Evolutionary conservation across 2,113 vertebrate species (phyloP), one percentile per base, ranked within the genome.

Genomic region (Oreotrochilus melanogaster): DNA sequence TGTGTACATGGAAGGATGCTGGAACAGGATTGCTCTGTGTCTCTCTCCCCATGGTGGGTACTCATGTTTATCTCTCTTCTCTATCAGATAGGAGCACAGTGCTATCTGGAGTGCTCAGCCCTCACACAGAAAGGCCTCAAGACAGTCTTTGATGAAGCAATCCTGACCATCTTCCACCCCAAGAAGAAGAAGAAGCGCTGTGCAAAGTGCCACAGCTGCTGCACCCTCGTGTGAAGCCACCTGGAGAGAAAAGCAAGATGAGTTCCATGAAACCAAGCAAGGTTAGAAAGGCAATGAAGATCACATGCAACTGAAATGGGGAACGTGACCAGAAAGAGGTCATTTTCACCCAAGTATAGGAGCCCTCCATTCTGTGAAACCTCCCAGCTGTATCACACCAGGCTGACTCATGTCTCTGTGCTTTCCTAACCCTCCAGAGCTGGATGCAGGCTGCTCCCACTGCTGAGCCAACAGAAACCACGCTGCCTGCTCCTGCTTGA

Each of bases 91-190:
- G 99, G 99, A 93, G 99, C 99, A 17, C 98, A 99, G 87, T 99
- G 99, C 95, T 99, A 99, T 53, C 90, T 99, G 95, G 98, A 99
- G 88, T 99, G 99, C 72, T 99, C 99, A 3, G 98, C 99, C 10
- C 97, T 99, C 93, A 99, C 99, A 0, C 99, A 99, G 96, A 99
- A 99, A 95, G 99, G 99, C 72, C 98, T 99, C 67, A 99, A 99
- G 94, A 97, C 98, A 1, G 99, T 99, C 84, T 99, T 99, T 3
- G 99, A 99, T 4, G 99, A 99, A 97, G 99, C 99, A 9, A 99
- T 99, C 93, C 97, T 99, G 96, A 99, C 98, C 67, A 98, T 99
- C 65, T 99, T 99, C 96, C 98, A 98, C 82, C 98, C 98, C 82
- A 99, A 99, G 97, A 98, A 98, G 95, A 98, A 98, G 96, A 98